Base-by-base conservation (phyloP, 2,888 invertebrate genomes). In the Neocrepidodera transversa region DNA sequence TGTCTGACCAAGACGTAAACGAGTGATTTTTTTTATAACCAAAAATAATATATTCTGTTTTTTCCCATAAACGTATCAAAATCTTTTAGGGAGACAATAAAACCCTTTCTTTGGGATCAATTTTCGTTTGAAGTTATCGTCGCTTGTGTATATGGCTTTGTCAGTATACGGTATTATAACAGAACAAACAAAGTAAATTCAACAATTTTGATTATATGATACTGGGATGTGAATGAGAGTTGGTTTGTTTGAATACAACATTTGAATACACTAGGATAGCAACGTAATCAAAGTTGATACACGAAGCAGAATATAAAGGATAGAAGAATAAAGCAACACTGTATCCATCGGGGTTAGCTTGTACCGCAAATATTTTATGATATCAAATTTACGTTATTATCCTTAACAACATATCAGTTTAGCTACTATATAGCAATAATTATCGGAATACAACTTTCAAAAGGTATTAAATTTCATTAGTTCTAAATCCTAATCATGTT, bases 201-300 rank as follows among this genome's bases (percentile, higher is more conserved):
- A 59, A 58, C 59, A 64, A 66, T 66, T 66, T 64, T 62, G 64
- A 64, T 66, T 64, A 64, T 65, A 58, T 59, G 63, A 59, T 57
- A 36, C 61, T 54, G 49, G 45, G 23, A 58, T 63, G 56, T 59
- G 60, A 62, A 65, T 61, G 59, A 38, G 58, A 52, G 57, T 38
- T 23, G 57, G 56, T 49, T 62, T 65, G 63, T 67, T 67, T 64
- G 64, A 58, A 59, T 62, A 49, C 59, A 58, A 50, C 63, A 62
- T 64, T 62, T 62, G 58, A 66, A 66, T 64, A 63, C 56, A 63
- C 64, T 62, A 62, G 60, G 58, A 60, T 58, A 62, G 65, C 62
- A 64, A 67, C 64, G 64, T 63, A 65, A 67, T 67, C 67, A 65
- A 60, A 62, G 58, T 62, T 50, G 52, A 61, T 61, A 59, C 11